phyloP scores from a whole-genome alignment of 2,888 invertebrate species.

The Pristionchus fissidentatus region DNA sequence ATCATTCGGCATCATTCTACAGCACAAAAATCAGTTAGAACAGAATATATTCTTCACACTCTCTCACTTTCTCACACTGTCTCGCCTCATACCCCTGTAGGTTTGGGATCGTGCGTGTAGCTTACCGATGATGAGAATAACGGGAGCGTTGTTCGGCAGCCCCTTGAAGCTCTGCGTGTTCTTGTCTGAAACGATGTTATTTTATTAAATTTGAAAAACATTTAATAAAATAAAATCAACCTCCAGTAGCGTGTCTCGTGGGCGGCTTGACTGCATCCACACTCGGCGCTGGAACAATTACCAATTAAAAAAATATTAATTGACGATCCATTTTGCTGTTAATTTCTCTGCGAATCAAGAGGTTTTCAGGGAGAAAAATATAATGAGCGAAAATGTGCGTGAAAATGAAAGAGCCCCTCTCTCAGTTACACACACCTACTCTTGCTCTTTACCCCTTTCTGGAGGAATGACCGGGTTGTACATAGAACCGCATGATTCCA shows the following conservation, averaged over 20 bases:
- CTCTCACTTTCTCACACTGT: not conserved
- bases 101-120: not conserved
- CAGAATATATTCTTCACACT: too few species aligned
- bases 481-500: too few species aligned
- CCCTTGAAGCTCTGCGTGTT: constrained; percentile 27
- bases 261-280: not conserved
- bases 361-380: too few species aligned
- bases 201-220: too few species aligned
- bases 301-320: too few species aligned
- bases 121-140: constrained; percentile 71
- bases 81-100: not conserved
- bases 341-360: too few species aligned
- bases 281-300: not conserved
- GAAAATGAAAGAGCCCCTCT: not conserved
- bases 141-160: constrained; percentile 70
- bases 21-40: too few species aligned
- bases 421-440: not conserved
- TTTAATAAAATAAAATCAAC: not conserved
- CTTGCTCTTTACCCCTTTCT: not conserved
- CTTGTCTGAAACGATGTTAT: not conserved
- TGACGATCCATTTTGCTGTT: too few species aligned
- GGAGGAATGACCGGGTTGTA: not conserved
- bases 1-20: too few species aligned
- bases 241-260: constrained; percentile 3
- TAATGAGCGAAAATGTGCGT: too few species aligned